phyloP scores from a whole-genome alignment of 2,888 invertebrate species.

The Ormyrus rosae region DNA sequence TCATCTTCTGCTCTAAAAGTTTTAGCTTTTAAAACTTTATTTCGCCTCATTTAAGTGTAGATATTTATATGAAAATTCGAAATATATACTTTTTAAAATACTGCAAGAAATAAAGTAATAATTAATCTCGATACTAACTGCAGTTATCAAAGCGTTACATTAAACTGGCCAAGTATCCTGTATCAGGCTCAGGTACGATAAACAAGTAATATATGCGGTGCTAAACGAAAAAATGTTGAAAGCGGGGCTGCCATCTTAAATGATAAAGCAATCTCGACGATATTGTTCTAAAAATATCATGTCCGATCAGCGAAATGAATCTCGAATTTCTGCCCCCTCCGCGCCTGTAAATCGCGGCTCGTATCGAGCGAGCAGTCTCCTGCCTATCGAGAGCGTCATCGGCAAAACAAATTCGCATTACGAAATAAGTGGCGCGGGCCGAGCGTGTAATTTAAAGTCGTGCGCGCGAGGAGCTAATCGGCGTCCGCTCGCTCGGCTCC shows the following conservation, averaged over 20 bases:
- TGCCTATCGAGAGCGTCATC: constrained; percentile 29
- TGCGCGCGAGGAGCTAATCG: constrained; percentile 23
- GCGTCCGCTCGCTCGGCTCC: constrained; percentile 16
- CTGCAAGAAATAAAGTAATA: too few relatives aligned
- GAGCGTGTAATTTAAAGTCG: constrained; percentile 40
- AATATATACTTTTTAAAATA: too few relatives aligned
- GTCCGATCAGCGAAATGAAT: neutral
- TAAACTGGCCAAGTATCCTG: too few relatives aligned
- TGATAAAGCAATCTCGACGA: too few relatives aligned
- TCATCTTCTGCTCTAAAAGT: constrained; percentile 19
- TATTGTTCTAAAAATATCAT: too few relatives aligned
- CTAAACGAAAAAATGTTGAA: too few relatives aligned
- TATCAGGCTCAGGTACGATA: too few relatives aligned
- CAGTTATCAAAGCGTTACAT: too few relatives aligned
- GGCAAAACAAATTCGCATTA: constrained; percentile 52
- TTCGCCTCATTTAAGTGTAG: neutral
- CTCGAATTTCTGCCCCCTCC: neutral
- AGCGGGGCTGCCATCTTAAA: too few relatives aligned
- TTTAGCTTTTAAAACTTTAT: constrained; percentile 21
- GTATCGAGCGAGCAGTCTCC: neutral
- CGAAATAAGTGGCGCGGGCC: constrained; percentile 19
- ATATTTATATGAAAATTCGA: too few relatives aligned
- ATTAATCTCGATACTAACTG: too few relatives aligned
- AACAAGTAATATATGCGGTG: too few relatives aligned
- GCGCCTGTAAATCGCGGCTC: neutral